A percentile compares a stretch with the other conserved stretches of the same genome.
Evolutionary conservation across 2,888 invertebrate genomes (phyloP).

Genomic region (Steinernema carpocapsae): DNA sequence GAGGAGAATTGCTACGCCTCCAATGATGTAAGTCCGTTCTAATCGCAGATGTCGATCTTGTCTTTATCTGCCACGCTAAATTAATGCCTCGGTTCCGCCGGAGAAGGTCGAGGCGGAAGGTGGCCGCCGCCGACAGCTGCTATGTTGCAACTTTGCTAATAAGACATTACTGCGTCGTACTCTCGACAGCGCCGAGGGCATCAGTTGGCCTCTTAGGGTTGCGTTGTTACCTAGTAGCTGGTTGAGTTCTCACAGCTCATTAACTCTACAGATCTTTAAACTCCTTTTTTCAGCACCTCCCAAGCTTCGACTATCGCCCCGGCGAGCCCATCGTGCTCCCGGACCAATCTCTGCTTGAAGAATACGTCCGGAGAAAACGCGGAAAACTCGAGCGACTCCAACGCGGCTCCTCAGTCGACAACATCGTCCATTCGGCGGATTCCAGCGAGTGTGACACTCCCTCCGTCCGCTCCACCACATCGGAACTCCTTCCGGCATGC

Average conservation of each 20-base stretch:
- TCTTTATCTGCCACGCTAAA: background rate
- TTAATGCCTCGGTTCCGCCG: conserved; percentile 3
- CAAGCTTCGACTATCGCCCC: conserved; percentile 42
- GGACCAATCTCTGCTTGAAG: conserved; percentile 64
- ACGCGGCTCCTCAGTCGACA: background rate
- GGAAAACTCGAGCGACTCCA: conserved; percentile 42
- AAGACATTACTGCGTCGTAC: conserved; percentile 18
- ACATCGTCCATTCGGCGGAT: conserved; percentile 10
- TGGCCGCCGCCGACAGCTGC: conserved; percentile 9
- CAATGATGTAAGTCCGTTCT: conserved; percentile 3
- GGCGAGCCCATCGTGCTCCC: conserved; percentile 59
- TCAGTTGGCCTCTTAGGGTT: background rate
- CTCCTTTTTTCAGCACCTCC: conserved; percentile 34
- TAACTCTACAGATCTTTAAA: too few species aligned
- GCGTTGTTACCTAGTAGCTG: conserved; percentile 5
- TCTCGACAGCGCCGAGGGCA: background rate
- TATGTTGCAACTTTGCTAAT: conserved; percentile 25
- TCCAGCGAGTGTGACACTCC: conserved; percentile 16
- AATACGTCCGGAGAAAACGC: conserved; percentile 57
- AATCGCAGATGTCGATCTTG: background rate
- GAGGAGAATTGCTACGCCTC: conserved; percentile 5
- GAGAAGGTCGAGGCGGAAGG: background rate
- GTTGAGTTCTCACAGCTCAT: too few species aligned
- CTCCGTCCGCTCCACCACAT: conserved; percentile 47
- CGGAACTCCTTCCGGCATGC: conserved; percentile 55